Percentiles rank a stretch among this genome's conserved stretches.
These are phyloP conservation scores for Heptranchias perlo DNA, from an alignment of 2,113 vertebrate species.

Conservation along the genomic window DNA sequence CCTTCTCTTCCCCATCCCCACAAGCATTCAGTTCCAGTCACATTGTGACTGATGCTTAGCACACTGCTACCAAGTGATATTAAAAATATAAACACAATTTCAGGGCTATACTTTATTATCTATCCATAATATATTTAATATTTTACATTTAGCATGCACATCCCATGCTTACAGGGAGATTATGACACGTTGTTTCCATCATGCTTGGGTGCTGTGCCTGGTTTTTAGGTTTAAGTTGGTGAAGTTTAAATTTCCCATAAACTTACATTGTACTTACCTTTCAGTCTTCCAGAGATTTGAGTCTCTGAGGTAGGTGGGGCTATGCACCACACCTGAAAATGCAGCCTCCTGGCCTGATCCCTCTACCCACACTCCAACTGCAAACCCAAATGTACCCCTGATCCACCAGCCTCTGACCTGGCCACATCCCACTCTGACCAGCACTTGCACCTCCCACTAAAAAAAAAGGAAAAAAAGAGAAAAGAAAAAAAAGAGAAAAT, in stretches of 20 bases:
- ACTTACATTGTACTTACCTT: background rate
- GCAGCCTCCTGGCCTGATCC: background rate
- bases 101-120: background rate
- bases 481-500: background rate
- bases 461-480: background rate
- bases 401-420: constrained; percentile 8
- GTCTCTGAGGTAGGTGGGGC: background rate
- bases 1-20: background rate
- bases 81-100: background rate
- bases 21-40: background rate
- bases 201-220: background rate
- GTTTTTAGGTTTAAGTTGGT: background rate
- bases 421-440: background rate
- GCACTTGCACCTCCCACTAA: background rate
- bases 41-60: background rate
- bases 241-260: background rate
- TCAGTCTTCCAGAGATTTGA: background rate
- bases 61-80: background rate
- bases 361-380: background rate
- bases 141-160: background rate
- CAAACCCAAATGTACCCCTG: background rate
- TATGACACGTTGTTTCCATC: background rate
- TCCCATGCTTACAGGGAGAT: background rate
- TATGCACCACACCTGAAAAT: background rate
- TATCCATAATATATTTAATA: background rate